These are phyloP conservation scores for Drosophila orena DNA, from an alignment of 1,140 invertebrate species.

Conservation along the genomic window DNA sequence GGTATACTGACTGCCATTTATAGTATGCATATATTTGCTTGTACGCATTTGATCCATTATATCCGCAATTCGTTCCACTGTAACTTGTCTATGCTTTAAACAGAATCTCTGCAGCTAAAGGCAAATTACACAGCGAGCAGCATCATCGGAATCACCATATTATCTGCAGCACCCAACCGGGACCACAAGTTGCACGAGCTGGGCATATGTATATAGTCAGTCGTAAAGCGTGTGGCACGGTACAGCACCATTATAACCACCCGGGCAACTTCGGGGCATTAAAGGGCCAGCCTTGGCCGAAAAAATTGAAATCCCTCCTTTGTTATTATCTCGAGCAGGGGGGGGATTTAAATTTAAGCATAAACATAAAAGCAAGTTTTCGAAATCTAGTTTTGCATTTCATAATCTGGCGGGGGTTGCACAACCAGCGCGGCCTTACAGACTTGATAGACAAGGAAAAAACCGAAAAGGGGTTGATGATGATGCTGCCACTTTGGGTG, in stretches of 20 bases:
- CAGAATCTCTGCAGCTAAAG: conserved; percentile 61
- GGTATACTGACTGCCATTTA: no score
- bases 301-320: conserved; percentile 46
- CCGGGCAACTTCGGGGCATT: conserved; percentile 30
- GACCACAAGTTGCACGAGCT: conserved; percentile 13
- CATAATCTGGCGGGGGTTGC: conserved; percentile 69
- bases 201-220: no score
- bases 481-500: conserved; percentile 24
- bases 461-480: conserved; percentile 38
- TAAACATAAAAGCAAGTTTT: conserved; percentile 74
- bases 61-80: conserved; percentile 3
- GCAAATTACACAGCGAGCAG: conserved; percentile 60
- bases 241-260: conserved; percentile 27
- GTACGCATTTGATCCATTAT: no score
- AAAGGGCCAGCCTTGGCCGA: conserved; percentile 21
- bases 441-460: background rate
- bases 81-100: conserved; percentile 11
- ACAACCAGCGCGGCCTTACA: conserved; percentile 16
- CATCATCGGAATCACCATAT: conserved; percentile 44
- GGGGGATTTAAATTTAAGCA: conserved; percentile 58
- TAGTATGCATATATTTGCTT: no score
- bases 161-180: conserved; percentile 60
- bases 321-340: conserved; percentile 54
- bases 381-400: conserved; percentile 74
- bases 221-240: conserved; percentile 30